Evolutionary conservation across 2,888 invertebrate genomes (phyloP), one percentile per base, ranked within the genome.

Genomic region (Idaea aversata): DNA sequence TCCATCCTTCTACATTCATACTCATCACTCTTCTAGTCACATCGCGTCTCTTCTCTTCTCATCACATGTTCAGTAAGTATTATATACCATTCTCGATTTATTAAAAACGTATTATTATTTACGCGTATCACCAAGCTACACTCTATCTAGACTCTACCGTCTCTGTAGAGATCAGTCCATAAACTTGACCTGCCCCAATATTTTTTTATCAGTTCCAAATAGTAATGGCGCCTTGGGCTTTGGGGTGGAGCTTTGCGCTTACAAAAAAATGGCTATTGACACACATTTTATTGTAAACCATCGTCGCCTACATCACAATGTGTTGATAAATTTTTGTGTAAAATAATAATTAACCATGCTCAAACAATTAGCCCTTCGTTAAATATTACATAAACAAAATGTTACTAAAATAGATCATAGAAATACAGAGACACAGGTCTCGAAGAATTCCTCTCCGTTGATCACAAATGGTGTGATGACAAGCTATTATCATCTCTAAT

Each of bases 341-440:
- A 47, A 47, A 47, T 47, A 47, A 47, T 47, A 47, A 7, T 47
- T 13, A 47, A 47, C 47, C 13, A 47, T 47, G 47, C 6, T 38
- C 38, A 47, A 47, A 47, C 47, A 47, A 47, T 47, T 47, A 47
- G 47, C 47, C 47, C 47, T 47, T 47, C 47, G 47, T 47, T 47
- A 47, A 47, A 4, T 47, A 47, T 47, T 47, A 5, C 2, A 47
- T 10, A 47, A 47, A 47, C 47, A 47, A 38, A 38, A 62, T 60
- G 64, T 60, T 58, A 63, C 67, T 67, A 65, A 67, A 69, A 70
- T 69, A 70, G 60, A 64, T 67, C 13, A 57, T 35, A 63, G 59
- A 59, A 61, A 64, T 34, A 63, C 66, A 63, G 64, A 65, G 63
- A 69, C 65, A 68, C 61, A 7, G 34, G 13, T 4, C 59, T 59